Conservation (phyloP, 2,797 vertebrate genomes). For the Rhinella marina region DNA sequence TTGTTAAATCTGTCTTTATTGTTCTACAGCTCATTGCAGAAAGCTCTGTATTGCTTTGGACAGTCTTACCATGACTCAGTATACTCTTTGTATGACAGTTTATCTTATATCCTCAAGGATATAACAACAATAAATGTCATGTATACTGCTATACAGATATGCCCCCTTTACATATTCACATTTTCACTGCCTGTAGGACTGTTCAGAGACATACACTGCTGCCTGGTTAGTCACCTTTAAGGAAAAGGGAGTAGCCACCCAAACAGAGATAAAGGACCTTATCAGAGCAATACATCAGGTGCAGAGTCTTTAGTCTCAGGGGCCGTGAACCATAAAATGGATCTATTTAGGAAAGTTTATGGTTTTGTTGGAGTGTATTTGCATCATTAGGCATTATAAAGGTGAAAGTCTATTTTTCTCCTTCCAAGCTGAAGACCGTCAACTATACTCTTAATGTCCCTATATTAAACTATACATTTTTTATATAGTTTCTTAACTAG, state of each 20-base stretch:
- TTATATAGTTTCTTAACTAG: neutral
- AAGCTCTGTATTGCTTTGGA: neutral
- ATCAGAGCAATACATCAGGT: slow-evolving; percentile 40
- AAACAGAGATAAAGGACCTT: slow-evolving; percentile 29
- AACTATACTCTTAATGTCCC: neutral
- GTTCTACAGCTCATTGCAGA: slow-evolving; percentile 5
- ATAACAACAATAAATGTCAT: neutral
- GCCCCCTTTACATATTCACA: neutral
- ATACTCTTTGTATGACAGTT: neutral
- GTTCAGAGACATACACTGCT: neutral
- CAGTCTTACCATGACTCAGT: neutral
- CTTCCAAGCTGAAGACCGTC: neutral
- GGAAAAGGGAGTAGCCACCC: slow-evolving; percentile 24
- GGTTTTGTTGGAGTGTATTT: neutral
- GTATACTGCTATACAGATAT: neutral
- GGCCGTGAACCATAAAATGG: slow-evolving; percentile 12
- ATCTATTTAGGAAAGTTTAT: slow-evolving; percentile 25
- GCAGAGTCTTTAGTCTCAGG: slow-evolving; percentile 26
- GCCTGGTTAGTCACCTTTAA: neutral
- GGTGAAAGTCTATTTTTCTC: slow-evolving; percentile 40
- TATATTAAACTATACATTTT: neutral
- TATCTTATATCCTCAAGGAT: neutral
- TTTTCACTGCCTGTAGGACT: neutral
- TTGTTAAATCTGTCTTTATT: neutral
- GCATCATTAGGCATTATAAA: slow-evolving; percentile 38